phyloP scores from a whole-genome alignment of 2,888 invertebrate species.

The Allygus modestus region DNA sequence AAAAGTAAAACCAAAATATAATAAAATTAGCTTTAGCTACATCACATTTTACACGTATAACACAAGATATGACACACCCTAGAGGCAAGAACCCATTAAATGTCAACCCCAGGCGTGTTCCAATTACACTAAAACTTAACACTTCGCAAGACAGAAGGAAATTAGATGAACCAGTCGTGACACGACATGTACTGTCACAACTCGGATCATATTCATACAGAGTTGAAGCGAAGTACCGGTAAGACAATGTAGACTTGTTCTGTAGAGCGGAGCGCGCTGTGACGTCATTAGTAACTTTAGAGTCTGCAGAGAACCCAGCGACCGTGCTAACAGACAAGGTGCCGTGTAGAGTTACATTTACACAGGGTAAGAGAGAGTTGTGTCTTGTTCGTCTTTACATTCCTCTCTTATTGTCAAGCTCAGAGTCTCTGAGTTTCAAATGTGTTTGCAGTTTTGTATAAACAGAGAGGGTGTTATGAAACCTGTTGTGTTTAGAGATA shows the following conservation, averaged over 20 bases:
- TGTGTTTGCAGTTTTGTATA: neutral
- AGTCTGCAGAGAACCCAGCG: neutral
- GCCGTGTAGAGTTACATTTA: neutral
- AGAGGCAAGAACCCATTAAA: too few species aligned
- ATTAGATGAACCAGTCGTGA: neutral
- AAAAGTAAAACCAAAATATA: too few species aligned
- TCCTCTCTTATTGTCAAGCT: neutral
- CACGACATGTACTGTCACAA: neutral
- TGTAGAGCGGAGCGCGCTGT: neutral
- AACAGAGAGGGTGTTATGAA: neutral
- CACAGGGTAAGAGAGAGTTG: neutral
- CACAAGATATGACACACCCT: too few species aligned
- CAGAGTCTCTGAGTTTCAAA: neutral
- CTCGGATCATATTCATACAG: neutral
- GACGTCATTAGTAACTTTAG: slow-evolving; percentile 28
- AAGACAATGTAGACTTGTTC: neutral
- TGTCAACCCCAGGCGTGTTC: too few species aligned
- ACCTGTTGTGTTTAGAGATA: too few species aligned
- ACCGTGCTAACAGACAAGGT: slow-evolving; percentile 2
- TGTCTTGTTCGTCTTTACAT: neutral
- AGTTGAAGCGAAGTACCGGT: neutral
- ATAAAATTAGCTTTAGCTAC: too few species aligned
- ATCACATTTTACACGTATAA: too few species aligned
- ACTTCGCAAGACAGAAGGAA: neutral
- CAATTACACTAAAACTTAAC: too few species aligned